Evolutionary conservation across 2,888 invertebrate species (phyloP), one percentile per base, ranked within the genome.

Genomic region (Euplexia lucipara): DNA sequence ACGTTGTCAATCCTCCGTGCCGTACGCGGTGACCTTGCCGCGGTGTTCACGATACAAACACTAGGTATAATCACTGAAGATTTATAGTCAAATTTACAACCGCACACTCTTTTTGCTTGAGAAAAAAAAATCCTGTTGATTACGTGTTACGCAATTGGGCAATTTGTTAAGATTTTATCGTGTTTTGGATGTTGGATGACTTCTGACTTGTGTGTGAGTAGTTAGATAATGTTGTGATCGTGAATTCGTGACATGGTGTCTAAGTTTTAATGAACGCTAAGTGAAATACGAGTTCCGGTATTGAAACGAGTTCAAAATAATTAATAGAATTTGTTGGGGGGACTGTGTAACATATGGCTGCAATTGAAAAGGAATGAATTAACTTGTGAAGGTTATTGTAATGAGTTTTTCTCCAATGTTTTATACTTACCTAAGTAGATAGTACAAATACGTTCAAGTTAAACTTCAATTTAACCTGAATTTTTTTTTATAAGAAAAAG

Each of bases 1-100:
- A 85, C 90, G 93, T 94, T 93, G 94, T 89, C 92, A 90, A 85
- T 85, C 81, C 86, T 83, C 81, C 75, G 78, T 81, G 79, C 82
- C 83, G 82, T 85, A 82, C 83, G 79, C 83, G 79, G 85, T 94
- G 95, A 94, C 94, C 94, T 94, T 94, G 94, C 90, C 86, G 87
- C 83, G 83, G 87, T 88, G 90, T 86, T 91, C 86, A 81, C 82
- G 84, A 68, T 83, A 83, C 80, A 79, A 82, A 81, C 72, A 81
- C 82, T 83, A 88, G 88, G 88, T 89, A 87, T 90, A 87, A 90
- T 88, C 88, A 86, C 79, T 82, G 42, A 77, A 85, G 83, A 86
- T 86, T 87, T 88, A 87, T 85, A 80, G 75, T 78, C 78, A 80
- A 82, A 85, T 86, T 86, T 83, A 83, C 69, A 72, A 66, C 64